Evolutionary conservation across 2,888 invertebrate genomes (phyloP).

Genomic region (Dasypolia templi): DNA sequence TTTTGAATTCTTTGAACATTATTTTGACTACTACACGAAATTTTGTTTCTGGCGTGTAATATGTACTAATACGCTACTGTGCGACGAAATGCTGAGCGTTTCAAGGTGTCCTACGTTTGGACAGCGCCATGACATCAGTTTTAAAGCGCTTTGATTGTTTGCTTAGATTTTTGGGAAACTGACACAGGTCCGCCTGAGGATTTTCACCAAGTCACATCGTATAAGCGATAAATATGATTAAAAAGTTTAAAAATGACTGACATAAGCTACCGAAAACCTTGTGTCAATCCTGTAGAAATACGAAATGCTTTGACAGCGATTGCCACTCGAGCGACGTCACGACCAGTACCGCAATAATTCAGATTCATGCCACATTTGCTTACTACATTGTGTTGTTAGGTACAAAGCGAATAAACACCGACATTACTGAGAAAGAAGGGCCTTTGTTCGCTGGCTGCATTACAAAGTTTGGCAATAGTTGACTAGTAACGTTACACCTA

Average conservation of each 20-base stretch:
- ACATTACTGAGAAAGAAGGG: neutral
- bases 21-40: no score
- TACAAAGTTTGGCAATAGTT: neutral
- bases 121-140: no score
- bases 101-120: no score
- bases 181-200: no score
- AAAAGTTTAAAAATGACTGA: neutral
- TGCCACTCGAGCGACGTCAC: neutral
- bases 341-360: neutral
- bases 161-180: no score
- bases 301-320: neutral
- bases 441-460: neutral
- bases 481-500: neutral
- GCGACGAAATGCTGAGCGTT: no score
- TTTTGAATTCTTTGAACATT: no score
- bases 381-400: neutral
- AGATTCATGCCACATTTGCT: constrained; percentile 4
- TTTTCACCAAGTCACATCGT: neutral
- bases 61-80: no score
- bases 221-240: neutral
- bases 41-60: no score
- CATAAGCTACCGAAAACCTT: no score
- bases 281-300: neutral
- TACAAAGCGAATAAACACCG: neutral
- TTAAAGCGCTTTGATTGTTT: no score